Evolutionary conservation across 1,140 invertebrate species (phyloP).

Genomic region (Zaprionus gabonicus): DNA sequence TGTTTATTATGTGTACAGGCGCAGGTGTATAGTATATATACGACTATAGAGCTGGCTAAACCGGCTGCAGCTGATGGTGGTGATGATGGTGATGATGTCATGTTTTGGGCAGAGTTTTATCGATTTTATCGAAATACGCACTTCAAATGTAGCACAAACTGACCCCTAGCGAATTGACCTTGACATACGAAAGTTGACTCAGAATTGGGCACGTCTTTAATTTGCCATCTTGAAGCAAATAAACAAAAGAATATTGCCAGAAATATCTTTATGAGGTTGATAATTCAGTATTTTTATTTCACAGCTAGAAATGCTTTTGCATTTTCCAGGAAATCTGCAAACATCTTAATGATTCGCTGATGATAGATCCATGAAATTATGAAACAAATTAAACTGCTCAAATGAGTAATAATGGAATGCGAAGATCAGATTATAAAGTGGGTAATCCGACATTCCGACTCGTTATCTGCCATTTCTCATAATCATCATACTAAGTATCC

Average conservation of each 20-base stretch:
- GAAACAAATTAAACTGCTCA: background rate
- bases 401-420: conserved; percentile 8
- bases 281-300: background rate
- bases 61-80: conserved; percentile 46
- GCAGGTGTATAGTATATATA: conserved; percentile 8
- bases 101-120: conserved; percentile 56
- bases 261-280: background rate
- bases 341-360: background rate
- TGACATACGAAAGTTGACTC: conserved; percentile 46
- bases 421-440: conserved; percentile 7
- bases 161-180: conserved; percentile 62
- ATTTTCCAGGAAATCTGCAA: background rate
- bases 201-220: conserved; percentile 2
- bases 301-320: background rate
- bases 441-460: conserved; percentile 26
- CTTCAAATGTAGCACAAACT: conserved; percentile 40
- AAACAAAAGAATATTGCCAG: background rate
- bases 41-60: conserved; percentile 32
- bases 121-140: conserved; percentile 64
- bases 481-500: background rate
- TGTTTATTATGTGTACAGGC: background rate
- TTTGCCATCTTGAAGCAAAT: background rate
- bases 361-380: background rate
- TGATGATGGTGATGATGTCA: conserved; percentile 70
- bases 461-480: background rate